Base-by-base conservation (phyloP, 30 jellyfish, hydroid and myxozoan species). In the Hydractinia echinata region DNA sequence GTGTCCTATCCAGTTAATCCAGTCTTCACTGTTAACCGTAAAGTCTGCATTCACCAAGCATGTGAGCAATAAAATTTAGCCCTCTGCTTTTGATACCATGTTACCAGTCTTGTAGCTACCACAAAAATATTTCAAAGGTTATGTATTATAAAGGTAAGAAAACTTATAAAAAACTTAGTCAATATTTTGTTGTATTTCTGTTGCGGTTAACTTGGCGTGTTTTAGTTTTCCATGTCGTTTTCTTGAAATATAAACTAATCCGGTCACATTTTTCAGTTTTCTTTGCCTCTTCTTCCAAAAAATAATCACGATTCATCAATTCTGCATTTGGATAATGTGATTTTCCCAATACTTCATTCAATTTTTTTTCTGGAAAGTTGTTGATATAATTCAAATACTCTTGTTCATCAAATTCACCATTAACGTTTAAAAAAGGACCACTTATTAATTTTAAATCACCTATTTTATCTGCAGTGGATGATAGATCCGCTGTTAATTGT, bases 171-270 rank as follows among this genome's bases (percentile, higher is more conserved):
- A 11, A 20, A 10, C 52, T 49, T 10, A 48, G n/a, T 67, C 66
- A 80, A 80, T 80, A 80, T 68, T 80, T 80, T 44, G 87, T 61
- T 10, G 39, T 16, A 80, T 80, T 80, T 80, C 30, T 66, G 51
- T 60, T 20, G 64, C 87, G 69, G n/a, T 62, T 16, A n/a, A 61
- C 83, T 19, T 61, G 79, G 13, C 87, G 55, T 14, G 21, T 60
- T 61, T 52, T 66, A 71, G 9, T 19, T 6, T 39, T 66, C 52
- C 69, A 52, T 30, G 81, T 66, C 1, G 64, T 66, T 51, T 80
- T 80, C 54, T 61, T 61, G 70, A 80, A 80, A 55, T 51, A 80
- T 15, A 80, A 50, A 48, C 61, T 67, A 21, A 80, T 66, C 66
- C 8, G 64, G 11, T 66, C 84, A 15, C 87, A 84, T 21, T 66